These are phyloP conservation scores for Vannuccia rotundouncinata DNA, from an alignment of 2,888 invertebrate genomes.

Conservation along the genomic window DNA sequence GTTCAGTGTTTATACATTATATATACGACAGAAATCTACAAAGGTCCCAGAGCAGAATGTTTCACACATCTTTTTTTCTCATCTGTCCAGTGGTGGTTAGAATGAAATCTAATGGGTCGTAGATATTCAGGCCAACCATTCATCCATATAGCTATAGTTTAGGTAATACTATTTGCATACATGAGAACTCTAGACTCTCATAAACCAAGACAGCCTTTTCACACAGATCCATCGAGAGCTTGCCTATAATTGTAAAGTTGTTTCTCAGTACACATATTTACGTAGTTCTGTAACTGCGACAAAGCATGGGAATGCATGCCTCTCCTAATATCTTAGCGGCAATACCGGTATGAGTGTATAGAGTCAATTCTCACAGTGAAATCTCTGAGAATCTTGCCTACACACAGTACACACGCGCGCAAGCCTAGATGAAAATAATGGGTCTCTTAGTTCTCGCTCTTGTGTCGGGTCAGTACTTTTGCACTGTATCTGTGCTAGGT, in stretches of 20 bases:
- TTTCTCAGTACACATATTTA: conserved; percentile 5
- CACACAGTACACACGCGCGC: neutral
- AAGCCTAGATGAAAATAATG: too few species aligned
- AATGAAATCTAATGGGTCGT: neutral
- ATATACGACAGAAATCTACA: conserved; percentile 4
- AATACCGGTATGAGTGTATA: neutral
- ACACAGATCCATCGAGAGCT: neutral
- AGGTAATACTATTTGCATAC: neutral
- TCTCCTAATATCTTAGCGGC: conserved; percentile 8
- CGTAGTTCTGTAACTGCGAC: neutral
- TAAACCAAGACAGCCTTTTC: neutral
- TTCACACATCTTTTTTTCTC: conserved; percentile 22
- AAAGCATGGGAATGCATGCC: conserved; percentile 14
- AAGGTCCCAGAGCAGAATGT: neutral
- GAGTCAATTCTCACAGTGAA: conserved; percentile 19
- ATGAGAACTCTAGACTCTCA: neutral
- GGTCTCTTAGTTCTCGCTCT: too few species aligned
- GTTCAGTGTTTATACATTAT: neutral
- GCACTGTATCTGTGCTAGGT: too few species aligned
- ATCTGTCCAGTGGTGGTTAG: neutral
- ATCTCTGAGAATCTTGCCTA: neutral
- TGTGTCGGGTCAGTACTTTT: too few species aligned
- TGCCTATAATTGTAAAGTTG: neutral
- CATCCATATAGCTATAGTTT: neutral
- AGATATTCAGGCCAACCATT: neutral